A percentile compares a stretch with the other conserved stretches of the same genome.
These are phyloP conservation scores for Atta cephalotes DNA, from an alignment of 1,140 invertebrate species.

Conservation along the genomic window DNA sequence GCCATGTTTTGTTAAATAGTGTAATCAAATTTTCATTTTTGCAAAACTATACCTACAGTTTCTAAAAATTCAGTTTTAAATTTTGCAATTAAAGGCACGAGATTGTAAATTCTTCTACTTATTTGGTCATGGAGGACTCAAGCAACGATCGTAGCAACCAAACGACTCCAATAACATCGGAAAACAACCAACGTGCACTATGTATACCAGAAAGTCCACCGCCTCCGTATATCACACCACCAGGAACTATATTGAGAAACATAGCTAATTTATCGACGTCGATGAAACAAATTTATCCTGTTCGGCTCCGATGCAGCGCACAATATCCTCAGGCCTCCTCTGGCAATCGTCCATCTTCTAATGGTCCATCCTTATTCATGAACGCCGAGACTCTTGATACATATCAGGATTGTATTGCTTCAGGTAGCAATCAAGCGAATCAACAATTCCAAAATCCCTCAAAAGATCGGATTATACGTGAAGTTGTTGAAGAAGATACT, in stretches of 20 bases:
- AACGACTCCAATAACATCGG: slow-evolving; percentile 42
- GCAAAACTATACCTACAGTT: neutral
- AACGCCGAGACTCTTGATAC: slow-evolving; percentile 78
- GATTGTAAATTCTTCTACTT: slow-evolving; percentile 69
- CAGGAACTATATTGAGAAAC: slow-evolving; percentile 76
- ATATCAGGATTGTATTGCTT: slow-evolving; percentile 74
- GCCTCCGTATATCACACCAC: slow-evolving; percentile 83
- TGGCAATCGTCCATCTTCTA: slow-evolving; percentile 21
- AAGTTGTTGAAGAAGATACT: slow-evolving; percentile 13
- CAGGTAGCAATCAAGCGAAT: neutral
- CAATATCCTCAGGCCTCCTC: slow-evolving; percentile 72
- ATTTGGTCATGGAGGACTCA: slow-evolving; percentile 55
- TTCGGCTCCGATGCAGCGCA: slow-evolving; percentile 54
- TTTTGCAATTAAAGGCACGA: slow-evolving; percentile 62
- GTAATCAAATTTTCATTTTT: neutral
- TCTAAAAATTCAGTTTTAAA: neutral
- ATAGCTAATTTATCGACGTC: slow-evolving; percentile 51
- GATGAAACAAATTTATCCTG: neutral
- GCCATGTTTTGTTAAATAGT: too few relatives aligned
- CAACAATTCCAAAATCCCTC: neutral
- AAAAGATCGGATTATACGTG: neutral
- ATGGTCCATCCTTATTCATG: slow-evolving; percentile 61
- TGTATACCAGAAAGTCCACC: slow-evolving; percentile 81
- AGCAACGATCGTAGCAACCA: slow-evolving; percentile 65
- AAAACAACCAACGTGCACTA: neutral